Conservation (phyloP, 2,888 invertebrate genomes). For the Drosophila basisetae region DNA sequence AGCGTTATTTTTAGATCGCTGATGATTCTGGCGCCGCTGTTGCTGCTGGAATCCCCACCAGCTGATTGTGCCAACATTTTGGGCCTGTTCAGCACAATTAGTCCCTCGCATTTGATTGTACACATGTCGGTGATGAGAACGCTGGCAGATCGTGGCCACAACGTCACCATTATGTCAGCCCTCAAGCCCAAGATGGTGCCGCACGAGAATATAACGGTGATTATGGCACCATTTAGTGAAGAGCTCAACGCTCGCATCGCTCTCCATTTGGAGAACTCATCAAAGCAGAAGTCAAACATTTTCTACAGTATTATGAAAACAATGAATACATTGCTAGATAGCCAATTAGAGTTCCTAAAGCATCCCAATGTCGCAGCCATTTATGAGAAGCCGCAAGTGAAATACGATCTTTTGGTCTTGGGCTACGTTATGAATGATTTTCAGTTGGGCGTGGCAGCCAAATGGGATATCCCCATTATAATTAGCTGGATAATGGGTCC, state of each 20-base stretch:
- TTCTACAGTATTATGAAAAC: not conserved
- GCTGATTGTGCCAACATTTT: slow-evolving; percentile 72
- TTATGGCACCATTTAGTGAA: slow-evolving; percentile 59
- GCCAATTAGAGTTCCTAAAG: slow-evolving; percentile 66
- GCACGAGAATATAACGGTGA: slow-evolving; percentile 67
- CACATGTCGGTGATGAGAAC: slow-evolving; percentile 75
- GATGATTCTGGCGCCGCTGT: slow-evolving; percentile 21
- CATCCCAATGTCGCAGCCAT: slow-evolving; percentile 69
- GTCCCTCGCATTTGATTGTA: slow-evolving; percentile 80
- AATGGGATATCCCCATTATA: slow-evolving; percentile 81
- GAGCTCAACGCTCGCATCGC: slow-evolving; percentile 1
- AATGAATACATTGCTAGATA: slow-evolving; percentile 19
- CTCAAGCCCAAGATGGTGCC: slow-evolving; percentile 54
- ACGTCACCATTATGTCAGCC: slow-evolving; percentile 77
- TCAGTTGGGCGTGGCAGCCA: slow-evolving; percentile 81
- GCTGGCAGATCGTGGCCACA: slow-evolving; percentile 79
- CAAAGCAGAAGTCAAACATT: slow-evolving; percentile 32
- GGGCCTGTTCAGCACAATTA: slow-evolving; percentile 75
- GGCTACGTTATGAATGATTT: slow-evolving; percentile 82
- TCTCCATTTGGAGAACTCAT: slow-evolving; percentile 28
- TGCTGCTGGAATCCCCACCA: not conserved
- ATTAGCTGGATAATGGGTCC: slow-evolving; percentile 72
- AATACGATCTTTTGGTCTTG: slow-evolving; percentile 80
- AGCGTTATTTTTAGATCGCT: not conserved
- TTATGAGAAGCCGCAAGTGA: slow-evolving; percentile 60